Base-by-base conservation (phyloP, 2,888 invertebrate genomes). In the Erpobdella octoculata region DNA sequence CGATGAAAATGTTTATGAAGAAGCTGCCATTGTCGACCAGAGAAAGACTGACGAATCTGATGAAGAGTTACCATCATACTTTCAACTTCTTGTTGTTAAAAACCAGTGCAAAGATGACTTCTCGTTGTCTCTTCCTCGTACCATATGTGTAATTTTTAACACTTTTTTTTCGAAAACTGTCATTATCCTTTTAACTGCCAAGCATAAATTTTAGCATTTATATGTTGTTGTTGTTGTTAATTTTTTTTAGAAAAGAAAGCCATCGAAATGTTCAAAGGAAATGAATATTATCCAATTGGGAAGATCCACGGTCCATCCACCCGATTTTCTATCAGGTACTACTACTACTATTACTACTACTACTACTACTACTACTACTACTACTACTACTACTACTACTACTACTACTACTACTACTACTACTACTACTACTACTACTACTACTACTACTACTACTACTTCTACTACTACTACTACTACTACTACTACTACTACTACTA, bases 351-450 rank as follows among this genome's bases (percentile, higher is more conserved):
- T 28, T 8, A 62, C 28, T 9, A 62, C 33, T 62, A 62, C 62
- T 28, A 62, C 62, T 28, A 62, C 62, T 28, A 62, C 62, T 28
- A 62, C 58, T 36, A 58, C 70, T n/a, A 58, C 70, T 18, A 35
- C 70, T 31, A 70, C 70, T 18, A 59, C 48, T 36, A 61, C 58
- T 15, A 59, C 61, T 33, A 35, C 58, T 33, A 36, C 70, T 18
- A 59, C 36, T 35, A 53, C 70, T 9, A 53, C 70, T 58, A 61
- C 70, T 58, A 61, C 61, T 59, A 35, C 61, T 31, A 62, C 59
- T 28, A 59, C 70, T 31, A 28, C 59, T 4, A 33, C 70, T 31
- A 2, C 70, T 4, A 28, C 59, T 18, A 70, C 59, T 25, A 28
- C 36, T 25, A 33, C 70, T 21, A 59, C 37, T 31, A 6, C 59